Evolutionary conservation across 2,797 vertebrate species (phyloP).

Genomic region (Peromyscus melanophrys): DNA sequence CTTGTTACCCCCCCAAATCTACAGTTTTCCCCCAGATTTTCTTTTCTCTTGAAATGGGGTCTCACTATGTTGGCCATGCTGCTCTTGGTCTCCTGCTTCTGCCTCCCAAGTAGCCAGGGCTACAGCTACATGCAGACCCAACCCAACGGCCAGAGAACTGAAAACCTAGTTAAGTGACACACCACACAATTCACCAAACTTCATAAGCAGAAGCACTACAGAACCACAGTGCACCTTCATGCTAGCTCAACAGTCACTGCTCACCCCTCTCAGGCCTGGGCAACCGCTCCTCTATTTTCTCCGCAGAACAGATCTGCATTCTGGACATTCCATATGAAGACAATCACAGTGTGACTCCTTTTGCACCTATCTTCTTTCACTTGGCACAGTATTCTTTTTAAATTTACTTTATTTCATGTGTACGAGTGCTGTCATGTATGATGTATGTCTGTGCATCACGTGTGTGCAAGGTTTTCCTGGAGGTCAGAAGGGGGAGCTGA

Average conservation of each 20-base stretch:
- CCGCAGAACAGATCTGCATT: background rate
- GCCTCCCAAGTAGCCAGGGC: background rate
- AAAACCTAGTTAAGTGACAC: constrained; percentile 13
- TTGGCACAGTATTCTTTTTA: background rate
- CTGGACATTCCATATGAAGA: constrained; percentile 4
- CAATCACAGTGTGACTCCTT: background rate
- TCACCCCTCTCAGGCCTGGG: background rate
- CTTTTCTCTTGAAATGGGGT: background rate
- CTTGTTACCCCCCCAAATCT: constrained; percentile 7
- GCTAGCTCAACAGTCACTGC: background rate
- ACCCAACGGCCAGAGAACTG: background rate
- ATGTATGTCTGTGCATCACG: background rate
- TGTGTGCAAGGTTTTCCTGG: background rate
- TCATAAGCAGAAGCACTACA: background rate
- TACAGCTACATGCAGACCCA: background rate
- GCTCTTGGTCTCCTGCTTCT: background rate
- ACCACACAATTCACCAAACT: background rate
- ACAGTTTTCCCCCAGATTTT: background rate
- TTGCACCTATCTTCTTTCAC: background rate
- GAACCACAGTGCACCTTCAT: constrained; percentile 37
- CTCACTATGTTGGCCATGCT: background rate
- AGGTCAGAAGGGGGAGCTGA: background rate
- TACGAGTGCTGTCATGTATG: background rate
- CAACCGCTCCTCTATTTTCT: background rate
- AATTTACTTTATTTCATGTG: background rate